Evolutionary conservation across 2,113 vertebrate species (phyloP).

Genomic region (Bufo bufo): DNA sequence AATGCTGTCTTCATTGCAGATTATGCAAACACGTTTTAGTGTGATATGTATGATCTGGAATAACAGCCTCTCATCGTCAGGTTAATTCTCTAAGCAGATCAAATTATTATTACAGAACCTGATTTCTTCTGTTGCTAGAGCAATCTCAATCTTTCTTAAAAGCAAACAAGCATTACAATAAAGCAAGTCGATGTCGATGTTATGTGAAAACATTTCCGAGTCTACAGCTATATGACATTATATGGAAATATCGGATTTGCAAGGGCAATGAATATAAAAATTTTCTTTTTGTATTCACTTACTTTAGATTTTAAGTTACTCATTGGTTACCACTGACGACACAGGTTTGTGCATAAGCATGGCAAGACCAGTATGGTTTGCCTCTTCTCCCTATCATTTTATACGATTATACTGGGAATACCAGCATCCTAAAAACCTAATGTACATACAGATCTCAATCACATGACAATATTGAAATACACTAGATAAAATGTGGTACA

Average conservation of each 20-base stretch:
- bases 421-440: too few species aligned
- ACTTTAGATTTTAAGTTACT: neutral
- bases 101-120: conserved; percentile 35
- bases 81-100: conserved; percentile 46
- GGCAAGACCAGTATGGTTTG: too few species aligned
- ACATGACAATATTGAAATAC: too few species aligned
- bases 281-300: neutral
- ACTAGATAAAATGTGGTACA: too few species aligned
- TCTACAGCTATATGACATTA: neutral
- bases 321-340: neutral
- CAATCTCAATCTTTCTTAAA: conserved; percentile 28
- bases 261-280: neutral
- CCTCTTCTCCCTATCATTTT: too few species aligned
- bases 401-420: too few species aligned
- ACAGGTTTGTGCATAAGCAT: too few species aligned
- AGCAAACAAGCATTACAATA: neutral
- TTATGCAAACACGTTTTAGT: conserved; percentile 35
- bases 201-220: conserved; percentile 2
- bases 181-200: neutral
- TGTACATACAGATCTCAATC: too few species aligned
- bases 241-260: neutral
- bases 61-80: conserved; percentile 30
- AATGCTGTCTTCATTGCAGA: conserved; percentile 47
- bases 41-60: conserved; percentile 28
- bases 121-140: conserved; percentile 23